These are phyloP conservation scores for Pygoscelis adeliae DNA, from an alignment of 2,113 vertebrate species.

Conservation along the genomic window DNA sequence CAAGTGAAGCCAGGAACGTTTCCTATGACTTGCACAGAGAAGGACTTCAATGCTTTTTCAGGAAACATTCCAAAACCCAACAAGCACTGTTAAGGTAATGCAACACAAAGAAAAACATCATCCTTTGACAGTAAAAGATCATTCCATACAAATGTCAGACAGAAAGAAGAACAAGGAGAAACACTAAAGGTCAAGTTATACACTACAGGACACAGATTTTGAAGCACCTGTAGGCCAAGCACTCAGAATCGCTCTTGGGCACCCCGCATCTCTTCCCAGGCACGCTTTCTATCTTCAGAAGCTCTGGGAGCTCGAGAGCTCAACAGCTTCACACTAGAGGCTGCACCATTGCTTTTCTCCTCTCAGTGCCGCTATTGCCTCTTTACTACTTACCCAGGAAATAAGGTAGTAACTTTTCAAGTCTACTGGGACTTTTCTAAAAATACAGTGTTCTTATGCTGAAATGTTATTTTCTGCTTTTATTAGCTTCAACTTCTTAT, in stretches of 20 bases:
- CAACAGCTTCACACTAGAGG: neutral
- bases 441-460: neutral
- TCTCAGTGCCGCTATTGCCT: neutral
- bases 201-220: neutral
- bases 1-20: fast-evolving
- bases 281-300: neutral
- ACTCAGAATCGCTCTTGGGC: neutral
- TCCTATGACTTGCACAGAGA: neutral
- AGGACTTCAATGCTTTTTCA: neutral
- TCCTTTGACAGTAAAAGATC: neutral
- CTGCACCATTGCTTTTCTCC: neutral
- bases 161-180: neutral
- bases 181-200: too few species aligned
- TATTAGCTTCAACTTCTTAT: neutral
- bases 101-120: fast-evolving
- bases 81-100: fast-evolving
- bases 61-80: neutral
- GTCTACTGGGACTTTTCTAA: neutral
- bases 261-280: neutral
- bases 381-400: neutral
- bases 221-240: neutral
- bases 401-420: neutral
- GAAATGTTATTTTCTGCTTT: neutral
- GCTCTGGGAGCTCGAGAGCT: neutral
- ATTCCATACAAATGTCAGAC: neutral